Percentiles rank a stretch among this genome's conserved stretches.
Conservation (phyloP, 1,140 invertebrate species). For the Piezodorus guildinii region DNA sequence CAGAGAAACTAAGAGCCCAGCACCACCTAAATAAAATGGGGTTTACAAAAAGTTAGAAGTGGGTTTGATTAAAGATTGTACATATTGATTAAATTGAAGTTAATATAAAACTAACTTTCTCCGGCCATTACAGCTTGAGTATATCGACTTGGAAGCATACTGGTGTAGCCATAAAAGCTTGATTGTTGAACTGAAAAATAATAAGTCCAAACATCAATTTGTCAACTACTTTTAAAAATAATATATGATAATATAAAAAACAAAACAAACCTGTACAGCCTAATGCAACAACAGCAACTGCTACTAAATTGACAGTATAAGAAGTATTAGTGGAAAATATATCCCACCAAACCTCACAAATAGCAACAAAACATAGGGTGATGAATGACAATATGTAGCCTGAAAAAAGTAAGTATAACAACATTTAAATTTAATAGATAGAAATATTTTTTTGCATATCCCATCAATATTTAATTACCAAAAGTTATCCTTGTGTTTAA, state of each 20-base stretch:
- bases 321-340: slow-evolving; percentile 55
- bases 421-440: neutral
- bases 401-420: slow-evolving; percentile 34
- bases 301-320: slow-evolving; percentile 71
- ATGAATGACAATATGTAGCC: slow-evolving; percentile 71
- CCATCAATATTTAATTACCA: slow-evolving; percentile 42
- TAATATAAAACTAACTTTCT: slow-evolving; percentile 56
- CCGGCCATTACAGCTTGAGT: slow-evolving; percentile 89
- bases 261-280: slow-evolving; percentile 62
- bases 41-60: neutral
- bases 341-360: slow-evolving; percentile 75
- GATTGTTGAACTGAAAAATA: slow-evolving; percentile 67
- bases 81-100: neutral
- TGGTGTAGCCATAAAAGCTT: slow-evolving; percentile 87
- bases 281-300: slow-evolving; percentile 71
- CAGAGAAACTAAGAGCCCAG: slow-evolving; percentile 71
- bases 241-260: neutral
- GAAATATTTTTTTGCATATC: neutral
- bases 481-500: slow-evolving; percentile 74
- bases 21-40: slow-evolving; percentile 49
- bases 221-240: neutral
- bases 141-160: slow-evolving; percentile 76
- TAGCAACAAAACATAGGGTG: slow-evolving; percentile 67
- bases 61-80: neutral
- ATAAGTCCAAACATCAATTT: slow-evolving; percentile 23